Base-by-base conservation (phyloP, 1,140 invertebrate genomes). In the Augochlora pura region DNA sequence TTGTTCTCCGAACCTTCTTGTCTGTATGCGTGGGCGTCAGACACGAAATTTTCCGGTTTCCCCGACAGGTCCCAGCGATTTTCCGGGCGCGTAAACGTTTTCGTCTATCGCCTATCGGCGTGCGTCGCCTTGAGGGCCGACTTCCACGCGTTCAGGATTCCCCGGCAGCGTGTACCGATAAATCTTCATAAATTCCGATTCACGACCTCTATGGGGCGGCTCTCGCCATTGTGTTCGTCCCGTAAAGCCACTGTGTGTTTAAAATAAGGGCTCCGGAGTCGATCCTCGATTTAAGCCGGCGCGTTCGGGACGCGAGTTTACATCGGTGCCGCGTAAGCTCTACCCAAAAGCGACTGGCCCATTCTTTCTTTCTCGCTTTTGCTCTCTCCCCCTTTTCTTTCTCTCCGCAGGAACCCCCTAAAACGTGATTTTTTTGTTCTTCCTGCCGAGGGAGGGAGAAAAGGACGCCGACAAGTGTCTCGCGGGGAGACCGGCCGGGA, bases 151-250 rank as follows among this genome's bases (percentile, higher is more conserved):
- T 8, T 52, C 69, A 18, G 60, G 69, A 78, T 72, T 72, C 69
- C 60, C 32, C 16, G 23, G 60, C 49, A 64, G 23, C 60, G 49
- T 72, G 68, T 72, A 78, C 46, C 76, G 76, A 78, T 78, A 78
- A 78, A 78, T 78, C 76, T 78, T 78, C 76, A 72, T 78, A 78
- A 78, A 78, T 78, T 78, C 76, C 76, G 46, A 78, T 78, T 65
- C 76, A 72, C 76, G 76, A 64, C 67, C 49, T 75, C n/a, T 49
- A 63, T 38, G 72, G 72, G 62, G 42, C 66, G 59, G 46, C 76
- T 54, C 60, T 21, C 54, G 60, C 68, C 49, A 78, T 78, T 78
- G 76, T 78, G 54, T 64, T 72, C 76, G 32, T 12, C 46, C 69
- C 46, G 49, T 62, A 72, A 78, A 78, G 68, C 76, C 76, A 78